Conservation (phyloP, 2,113 vertebrate species). For the Nibea albiflora region DNA sequence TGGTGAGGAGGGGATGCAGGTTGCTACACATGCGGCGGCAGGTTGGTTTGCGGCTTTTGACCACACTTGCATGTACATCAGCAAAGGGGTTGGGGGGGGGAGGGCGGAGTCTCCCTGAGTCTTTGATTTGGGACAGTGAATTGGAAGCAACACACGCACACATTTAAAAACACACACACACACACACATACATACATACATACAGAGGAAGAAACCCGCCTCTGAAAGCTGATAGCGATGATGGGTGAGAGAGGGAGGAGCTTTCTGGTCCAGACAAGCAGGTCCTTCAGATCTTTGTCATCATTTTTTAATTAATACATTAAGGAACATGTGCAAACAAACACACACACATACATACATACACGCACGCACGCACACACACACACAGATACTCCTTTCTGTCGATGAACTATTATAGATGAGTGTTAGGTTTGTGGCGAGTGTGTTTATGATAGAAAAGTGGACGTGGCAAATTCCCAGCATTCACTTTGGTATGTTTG, state of each 20-base stretch:
- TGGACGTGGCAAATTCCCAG: slow-evolving; percentile 5
- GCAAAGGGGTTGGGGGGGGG: not conserved
- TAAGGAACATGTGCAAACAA: slow-evolving; percentile 11
- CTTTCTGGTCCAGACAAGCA: slow-evolving; percentile 42
- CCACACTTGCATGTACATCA: not conserved
- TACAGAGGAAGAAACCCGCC: slow-evolving; percentile 2
- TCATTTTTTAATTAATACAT: not conserved
- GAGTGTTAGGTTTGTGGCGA: not conserved
- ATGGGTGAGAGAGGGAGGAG: slow-evolving; percentile 5
- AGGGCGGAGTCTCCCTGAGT: slow-evolving; percentile 72
- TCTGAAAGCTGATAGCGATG: not conserved
- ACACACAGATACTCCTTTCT: slow-evolving; percentile 2
- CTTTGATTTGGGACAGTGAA: slow-evolving; percentile 57
- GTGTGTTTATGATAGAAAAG: not conserved
- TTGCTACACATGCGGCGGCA: slow-evolving; percentile 59
- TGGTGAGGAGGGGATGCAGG: slow-evolving; percentile 17
- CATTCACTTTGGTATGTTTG: slow-evolving; percentile 40
- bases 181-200: slow-evolving; percentile 1
- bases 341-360: slow-evolving; percentile 18
- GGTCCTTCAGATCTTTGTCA: slow-evolving; percentile 37
- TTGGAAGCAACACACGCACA: slow-evolving; percentile 8
- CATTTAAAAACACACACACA: slow-evolving; percentile 2
- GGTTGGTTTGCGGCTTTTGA: not conserved
- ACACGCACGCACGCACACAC: slow-evolving; percentile 19
- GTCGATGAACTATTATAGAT: not conserved